Base-by-base conservation (phyloP, 1,140 invertebrate species). In the Drosophila gunungcola region DNA sequence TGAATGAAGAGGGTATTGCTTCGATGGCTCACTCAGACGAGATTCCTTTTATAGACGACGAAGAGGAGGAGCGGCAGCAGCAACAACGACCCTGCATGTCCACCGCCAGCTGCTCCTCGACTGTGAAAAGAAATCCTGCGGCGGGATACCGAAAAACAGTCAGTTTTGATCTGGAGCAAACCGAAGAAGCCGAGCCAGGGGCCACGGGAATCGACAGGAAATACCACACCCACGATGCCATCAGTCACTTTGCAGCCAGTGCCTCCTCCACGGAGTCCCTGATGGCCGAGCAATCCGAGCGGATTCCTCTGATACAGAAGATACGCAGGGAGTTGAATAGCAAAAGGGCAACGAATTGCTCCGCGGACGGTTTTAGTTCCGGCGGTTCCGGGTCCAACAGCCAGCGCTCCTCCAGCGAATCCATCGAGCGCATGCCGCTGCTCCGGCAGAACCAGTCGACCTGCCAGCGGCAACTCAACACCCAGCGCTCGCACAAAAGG, bases 31-130 rank as follows among this genome's bases (percentile, higher is more conserved):
- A 88, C 29, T 83, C 80, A 1, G 86, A 90, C 27, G 86, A 92
- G 9, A 92, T 92, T 57, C 92, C 92, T 13, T 92, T 91, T 16
- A 92, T 92, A 32, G 92, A 92, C 32, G 92, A 92, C 38, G 91
- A 86, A 11, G 91, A 92, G 38, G 84, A 82, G 57, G 78, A 80
- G 27, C 74, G 62, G 12, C 72, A 70, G 12, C 75, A 74, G n/a
- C 61, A 56, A 11, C 78, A 78, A 27, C 61, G 56, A 36, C 60
- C 72, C 1, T 67, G 85, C 64, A 39, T 77, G 27, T 32, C 83
- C 21, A 62, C 60, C 34, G 46, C 41, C 62, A 72, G 27, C 34
- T 55, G 46, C 32, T 49, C 60, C 29, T 62, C 69, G 0, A 74
- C 58, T 0, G 53, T 36, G 0, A 90, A 85, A 36, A 73, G 81